phyloP scores from a whole-genome alignment of 2,797 vertebrate genomes.

The Falco naumanni region DNA sequence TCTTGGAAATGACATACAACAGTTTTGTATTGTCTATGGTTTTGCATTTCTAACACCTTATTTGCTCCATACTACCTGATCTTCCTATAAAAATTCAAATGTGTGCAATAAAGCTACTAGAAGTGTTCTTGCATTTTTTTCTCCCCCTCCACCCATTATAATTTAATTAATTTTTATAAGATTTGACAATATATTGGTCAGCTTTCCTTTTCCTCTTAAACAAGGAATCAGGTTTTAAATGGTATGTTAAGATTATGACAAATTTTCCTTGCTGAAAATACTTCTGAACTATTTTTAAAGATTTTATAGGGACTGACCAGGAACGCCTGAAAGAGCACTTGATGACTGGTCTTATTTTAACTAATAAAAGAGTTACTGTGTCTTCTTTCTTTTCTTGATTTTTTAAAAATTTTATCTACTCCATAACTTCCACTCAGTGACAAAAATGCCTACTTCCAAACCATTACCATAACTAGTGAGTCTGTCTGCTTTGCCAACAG shows the following conservation, averaged over 20 bases:
- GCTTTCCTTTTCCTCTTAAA: not conserved
- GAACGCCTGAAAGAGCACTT: not conserved
- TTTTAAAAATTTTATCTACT: not conserved
- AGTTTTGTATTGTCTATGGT: not conserved
- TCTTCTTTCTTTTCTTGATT: not conserved
- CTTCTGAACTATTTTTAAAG: not conserved
- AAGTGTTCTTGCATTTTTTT: not conserved
- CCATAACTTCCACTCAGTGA: not conserved
- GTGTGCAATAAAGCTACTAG: not conserved
- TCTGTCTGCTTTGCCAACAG: not conserved
- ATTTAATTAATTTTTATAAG: not conserved
- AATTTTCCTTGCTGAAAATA: not conserved
- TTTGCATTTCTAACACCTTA: not conserved
- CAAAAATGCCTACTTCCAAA: not conserved
- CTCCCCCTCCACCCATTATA: accelerated
- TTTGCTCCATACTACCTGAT: not conserved
- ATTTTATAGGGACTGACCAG: not conserved
- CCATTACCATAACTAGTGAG: not conserved
- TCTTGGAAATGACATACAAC: not conserved
- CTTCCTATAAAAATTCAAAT: not conserved
- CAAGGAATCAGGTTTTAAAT: not conserved
- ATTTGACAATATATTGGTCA: not conserved
- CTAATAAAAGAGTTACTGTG: not conserved
- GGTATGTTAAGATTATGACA: not conserved
- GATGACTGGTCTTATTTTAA: not conserved